Base-by-base conservation (phyloP, 2,797 vertebrate species). In the Serranus cabrilla region DNA sequence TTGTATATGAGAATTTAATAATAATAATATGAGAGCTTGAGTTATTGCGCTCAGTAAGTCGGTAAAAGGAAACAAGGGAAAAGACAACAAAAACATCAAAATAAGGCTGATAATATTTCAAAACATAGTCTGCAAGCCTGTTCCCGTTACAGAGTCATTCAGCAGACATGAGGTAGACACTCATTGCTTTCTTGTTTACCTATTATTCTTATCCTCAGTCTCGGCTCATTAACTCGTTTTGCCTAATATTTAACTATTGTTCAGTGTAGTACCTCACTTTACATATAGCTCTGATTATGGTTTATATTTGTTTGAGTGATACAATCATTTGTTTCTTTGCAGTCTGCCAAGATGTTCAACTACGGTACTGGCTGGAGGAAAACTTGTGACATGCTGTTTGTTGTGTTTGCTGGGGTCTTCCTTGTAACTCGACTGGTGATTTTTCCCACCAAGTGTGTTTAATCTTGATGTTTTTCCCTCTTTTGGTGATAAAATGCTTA, bases 281-380 rank as follows among this genome's bases (percentile, higher is more conserved):
- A 20, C 39, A 7, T 12, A 2, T 18, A 25, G 16, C 12, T 69
- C n/a, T 6, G 42, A 16, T 54, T 51, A 0, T 12, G 23, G 0
- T 72, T 54, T 20, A 1, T 27, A 31, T 39, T 52, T 60, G 18
- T 51, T 49, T 40, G 4, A 63, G 52, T 27, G 17, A 11, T 23
- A 66, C 21, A 25, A 4, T 60, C 2, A 37, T 62, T 51, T 31
- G 2, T 81, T 2, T 74, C 60, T 71, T 46, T 80, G 14, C 92
- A 98, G 97, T 95, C 95, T 40, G 96, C 96, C 21, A 98, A 98
- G 91, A 96, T 98, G 94, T 96, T 97, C 83, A 96, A 97, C 91
- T 98, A 98, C 20, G 95, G 92, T 70, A 76, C 95, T 21, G 95
- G 96, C 74, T 97, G 97, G 97, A 96, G 93, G 77, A 95, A 71